Evolutionary conservation across 2,797 vertebrate species (phyloP), one percentile per base, ranked within the genome.

Genomic region (Delichon dasypus): DNA sequence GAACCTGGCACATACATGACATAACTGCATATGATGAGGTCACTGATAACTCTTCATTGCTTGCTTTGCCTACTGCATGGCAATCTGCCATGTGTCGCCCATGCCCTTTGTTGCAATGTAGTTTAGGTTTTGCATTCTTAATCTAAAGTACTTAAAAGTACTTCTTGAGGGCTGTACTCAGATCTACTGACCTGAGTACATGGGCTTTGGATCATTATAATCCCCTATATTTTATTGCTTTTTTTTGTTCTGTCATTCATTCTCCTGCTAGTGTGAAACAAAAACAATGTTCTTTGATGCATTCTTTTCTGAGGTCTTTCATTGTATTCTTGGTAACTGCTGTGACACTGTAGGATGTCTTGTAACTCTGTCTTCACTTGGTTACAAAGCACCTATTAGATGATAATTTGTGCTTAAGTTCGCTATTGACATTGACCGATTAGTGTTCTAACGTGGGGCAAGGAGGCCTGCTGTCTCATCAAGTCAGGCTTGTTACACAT

Each of bases 361-460:
- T 87, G n/a, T 29, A 73, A 32, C 45, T 85, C 67, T 74, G 53
- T 89, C 93, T 91, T 95, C 38, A 71, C 92, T 92, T 89, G 78
- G 85, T 91, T 92, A 70, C 86, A 85, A 85, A 92, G 68, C 75
- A 83, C 25, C 61, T 64, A 65, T 79, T 82, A 85, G 67, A 64
- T 57, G 48, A 64, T 85, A 87, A 85, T 87, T 88, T 77, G 75
- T 88, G 81, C 29, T 67, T 74, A 83, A 92, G 11, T 74, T 93
- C 54, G 25, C 57, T 36, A 36, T 38, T 92, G 89, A 79, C 86
- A 64, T 22, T 81, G 79, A 74, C 40, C 79, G 84, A 85, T 93
- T 76, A 76, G 42, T 77, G 78, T 85, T 91, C 57, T 83, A 17
- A 50, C 0, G 0, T 3, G 2, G 40, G 78, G 48, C 71, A 60